Percentiles rank a stretch among this genome's conserved stretches.
phyloP scores from a whole-genome alignment of 1,140 invertebrate species.

The Cotesia glomerata region DNA sequence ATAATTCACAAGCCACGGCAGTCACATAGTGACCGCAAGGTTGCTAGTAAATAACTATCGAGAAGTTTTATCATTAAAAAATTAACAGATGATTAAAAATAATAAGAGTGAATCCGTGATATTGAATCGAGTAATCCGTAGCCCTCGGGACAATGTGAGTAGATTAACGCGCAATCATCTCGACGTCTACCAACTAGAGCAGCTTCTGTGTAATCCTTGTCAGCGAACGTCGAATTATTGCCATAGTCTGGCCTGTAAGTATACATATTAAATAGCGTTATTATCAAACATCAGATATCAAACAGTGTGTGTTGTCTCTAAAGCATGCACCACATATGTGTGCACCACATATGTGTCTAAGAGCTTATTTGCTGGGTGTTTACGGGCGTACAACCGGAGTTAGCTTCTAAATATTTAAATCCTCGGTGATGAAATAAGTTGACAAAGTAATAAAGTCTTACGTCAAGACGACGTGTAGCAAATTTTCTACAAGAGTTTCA shows the following conservation, averaged over 20 bases:
- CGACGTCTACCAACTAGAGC: conserved; percentile 46
- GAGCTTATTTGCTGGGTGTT: not conserved
- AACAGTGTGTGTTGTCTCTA: too few relatives aligned
- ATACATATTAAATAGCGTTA: conserved; percentile 8
- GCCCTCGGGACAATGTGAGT: conserved; percentile 49
- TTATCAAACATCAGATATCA: not conserved
- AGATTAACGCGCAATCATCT: conserved; percentile 51
- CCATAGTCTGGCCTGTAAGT: conserved; percentile 54
- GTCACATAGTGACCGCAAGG: too few relatives aligned
- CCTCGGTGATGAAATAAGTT: not conserved
- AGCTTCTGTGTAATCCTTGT: conserved; percentile 51
- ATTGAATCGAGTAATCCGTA: conserved; percentile 55
- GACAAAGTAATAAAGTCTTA: conserved; percentile 42
- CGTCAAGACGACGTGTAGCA: conserved; percentile 63
- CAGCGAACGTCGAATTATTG: conserved; percentile 36
- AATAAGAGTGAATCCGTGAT: conserved; percentile 24
- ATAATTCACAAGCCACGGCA: too few relatives aligned
- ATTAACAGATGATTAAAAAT: not conserved
- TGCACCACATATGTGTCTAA: not conserved
- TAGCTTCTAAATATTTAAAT: not conserved
- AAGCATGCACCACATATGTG: not conserved
- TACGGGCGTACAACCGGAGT: not conserved
- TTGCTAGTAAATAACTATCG: too few relatives aligned
- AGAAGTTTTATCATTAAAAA: too few relatives aligned
- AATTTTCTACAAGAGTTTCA: conserved; percentile 62